Conservation (phyloP, 2,888 invertebrate genomes). For the Synergus laeviventris region DNA sequence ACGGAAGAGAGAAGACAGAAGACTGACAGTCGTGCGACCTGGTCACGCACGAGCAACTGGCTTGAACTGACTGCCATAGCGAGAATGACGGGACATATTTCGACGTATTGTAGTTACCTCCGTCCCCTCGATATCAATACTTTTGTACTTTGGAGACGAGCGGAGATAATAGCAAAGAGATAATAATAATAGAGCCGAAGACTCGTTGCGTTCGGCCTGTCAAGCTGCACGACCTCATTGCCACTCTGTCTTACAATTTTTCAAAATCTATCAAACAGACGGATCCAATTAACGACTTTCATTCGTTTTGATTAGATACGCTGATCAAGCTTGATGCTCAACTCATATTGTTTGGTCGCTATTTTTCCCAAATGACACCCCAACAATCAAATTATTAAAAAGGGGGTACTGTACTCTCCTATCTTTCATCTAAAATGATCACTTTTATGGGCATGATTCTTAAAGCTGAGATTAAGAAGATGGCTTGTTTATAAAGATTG, state of each 20-base stretch:
- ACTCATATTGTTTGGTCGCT: neutral
- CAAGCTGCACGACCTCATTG: constrained; percentile 23
- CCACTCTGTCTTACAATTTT: constrained; percentile 13
- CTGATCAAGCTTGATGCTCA: neutral
- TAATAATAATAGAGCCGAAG: constrained; percentile 57
- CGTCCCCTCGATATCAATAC: constrained; percentile 51
- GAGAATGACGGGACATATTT: constrained; percentile 57
- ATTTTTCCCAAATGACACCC: neutral
- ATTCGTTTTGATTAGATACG: constrained; percentile 10
- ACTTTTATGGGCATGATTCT: neutral
- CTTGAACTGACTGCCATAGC: constrained; percentile 45
- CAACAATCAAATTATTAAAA: neutral
- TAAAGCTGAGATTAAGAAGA: neutral
- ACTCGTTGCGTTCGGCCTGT: constrained; percentile 8
- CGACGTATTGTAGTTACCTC: constrained; percentile 55
- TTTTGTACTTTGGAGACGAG: constrained; percentile 53
- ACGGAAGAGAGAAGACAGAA: constrained; percentile 56
- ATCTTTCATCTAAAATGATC: neutral
- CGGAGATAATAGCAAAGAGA: constrained; percentile 68
- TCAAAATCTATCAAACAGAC: constrained; percentile 15
- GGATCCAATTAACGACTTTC: constrained; percentile 17
- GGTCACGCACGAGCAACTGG: constrained; percentile 52
- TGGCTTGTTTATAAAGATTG: neutral
- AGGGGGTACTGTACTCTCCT: neutral
- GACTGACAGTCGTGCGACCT: constrained; percentile 57